Evolutionary conservation across 2,113 vertebrate genomes (phyloP), one percentile per base, ranked within the genome.

Genomic region (Empidonax alnorum): DNA sequence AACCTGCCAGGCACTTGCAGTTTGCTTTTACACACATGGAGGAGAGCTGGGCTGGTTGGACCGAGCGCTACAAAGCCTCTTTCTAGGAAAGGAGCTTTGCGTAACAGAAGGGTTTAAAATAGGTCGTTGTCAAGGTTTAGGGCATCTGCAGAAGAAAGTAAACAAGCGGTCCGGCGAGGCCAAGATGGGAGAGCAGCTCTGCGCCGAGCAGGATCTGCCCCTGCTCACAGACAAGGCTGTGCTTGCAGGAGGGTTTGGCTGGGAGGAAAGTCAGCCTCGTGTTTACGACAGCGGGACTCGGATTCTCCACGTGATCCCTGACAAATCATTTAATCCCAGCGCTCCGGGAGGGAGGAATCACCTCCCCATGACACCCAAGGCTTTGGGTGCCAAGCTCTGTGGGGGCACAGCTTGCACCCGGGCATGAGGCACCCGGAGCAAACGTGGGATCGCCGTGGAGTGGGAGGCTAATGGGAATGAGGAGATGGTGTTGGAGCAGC

Each of bases 41-140:
- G 75, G 21, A 91, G 75, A 94, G 82, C 85, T 37, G 87, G 50
- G 82, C 87, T 59, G 63, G 16, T 74, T 44, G 82, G 94, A 72
- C 72, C 1, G 7, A 83, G 68, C 2, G 0, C 49, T 86, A 53
- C 68, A 88, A 91, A 94, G 82, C 72, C 79, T 95, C 96, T 96
- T 97, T 96, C 93, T 96, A 96, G 96, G 96, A 97, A 97, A 97
- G 72, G 33, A 95, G 80, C 79, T 96, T 96, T 94, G 79, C 44
- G 52, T 82, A 95, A 96, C 52, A 84, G 79, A 76, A 94, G 52
- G 72, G 39, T 35, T 35, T 35, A 88, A 96, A 95, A 93, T 41
- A 95, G 92, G 83, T 92, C 65, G 9, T 95, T 72, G 93, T 94
- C 82, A 96, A 94, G 85, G 92, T 96, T 94, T 90, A 86, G 90